A percentile compares a stretch with the other conserved stretches of the same genome.
Evolutionary conservation across 2,113 vertebrate genomes (phyloP).

Genomic region (Oryzias celebensis): DNA sequence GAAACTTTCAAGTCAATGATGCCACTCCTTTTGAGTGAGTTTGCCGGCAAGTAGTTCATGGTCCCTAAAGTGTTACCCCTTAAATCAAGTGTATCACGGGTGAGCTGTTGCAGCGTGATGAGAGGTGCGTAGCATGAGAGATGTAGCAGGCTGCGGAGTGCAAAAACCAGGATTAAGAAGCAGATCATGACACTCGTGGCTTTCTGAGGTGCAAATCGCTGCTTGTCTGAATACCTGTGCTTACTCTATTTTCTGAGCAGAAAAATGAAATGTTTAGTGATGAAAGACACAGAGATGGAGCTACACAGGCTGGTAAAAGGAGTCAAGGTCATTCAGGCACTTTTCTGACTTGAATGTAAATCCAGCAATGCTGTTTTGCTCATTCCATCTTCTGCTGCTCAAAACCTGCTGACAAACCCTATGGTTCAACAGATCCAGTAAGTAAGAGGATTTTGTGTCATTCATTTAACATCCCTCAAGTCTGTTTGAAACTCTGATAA

Average conservation of each 20-base stretch:
- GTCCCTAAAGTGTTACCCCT: no score
- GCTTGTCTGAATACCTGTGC: constrained; percentile 26
- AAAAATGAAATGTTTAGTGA: constrained; percentile 52
- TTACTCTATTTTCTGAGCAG: constrained; percentile 12
- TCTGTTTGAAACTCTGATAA: constrained; percentile 53
- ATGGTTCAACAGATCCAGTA: constrained; percentile 46
- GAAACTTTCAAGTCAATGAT: no score
- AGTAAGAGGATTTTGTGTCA: constrained; percentile 58
- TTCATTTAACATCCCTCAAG: constrained; percentile 55
- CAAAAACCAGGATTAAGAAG: not conserved
- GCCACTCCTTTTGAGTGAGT: no score
- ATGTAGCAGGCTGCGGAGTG: no score
- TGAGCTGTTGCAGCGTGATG: no score
- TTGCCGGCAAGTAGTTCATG: no score
- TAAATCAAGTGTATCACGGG: no score
- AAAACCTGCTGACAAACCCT: constrained; percentile 61
- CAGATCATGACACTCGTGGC: constrained; percentile 5
- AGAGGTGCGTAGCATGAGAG: no score
- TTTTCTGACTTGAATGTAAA: constrained; percentile 63
- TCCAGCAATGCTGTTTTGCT: constrained; percentile 69
- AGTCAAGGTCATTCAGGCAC: constrained; percentile 49
- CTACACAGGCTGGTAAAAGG: constrained; percentile 54
- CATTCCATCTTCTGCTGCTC: constrained; percentile 52
- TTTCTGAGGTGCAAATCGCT: constrained; percentile 37
- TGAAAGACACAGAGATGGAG: constrained; percentile 38